These are phyloP conservation scores for Aphidius colemani DNA, from an alignment of 2,888 invertebrate species.

Conservation along the genomic window DNA sequence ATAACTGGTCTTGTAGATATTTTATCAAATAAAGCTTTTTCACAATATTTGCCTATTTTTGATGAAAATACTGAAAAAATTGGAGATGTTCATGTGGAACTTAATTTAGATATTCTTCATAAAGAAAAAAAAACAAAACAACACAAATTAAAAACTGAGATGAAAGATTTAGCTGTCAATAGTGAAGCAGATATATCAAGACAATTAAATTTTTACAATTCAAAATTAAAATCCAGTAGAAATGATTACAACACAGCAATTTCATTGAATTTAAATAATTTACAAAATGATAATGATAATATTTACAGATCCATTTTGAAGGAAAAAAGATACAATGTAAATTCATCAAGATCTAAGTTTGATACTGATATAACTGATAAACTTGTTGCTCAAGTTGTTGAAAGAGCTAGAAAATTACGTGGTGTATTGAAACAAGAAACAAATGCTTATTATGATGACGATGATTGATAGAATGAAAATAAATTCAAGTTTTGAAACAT, in stretches of 20 bases:
- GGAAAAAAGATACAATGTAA: constrained; percentile 34
- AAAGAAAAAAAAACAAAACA: constrained; percentile 28
- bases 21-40: constrained; percentile 42
- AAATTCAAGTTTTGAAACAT: constrained; percentile 26
- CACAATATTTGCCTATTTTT: constrained; percentile 50
- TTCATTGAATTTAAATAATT: constrained; percentile 3
- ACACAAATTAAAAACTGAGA: constrained; percentile 25
- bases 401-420: constrained; percentile 48
- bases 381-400: constrained; percentile 48
- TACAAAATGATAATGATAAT: constrained; percentile 34
- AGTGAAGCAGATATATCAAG: too few relatives aligned
- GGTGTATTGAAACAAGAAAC: constrained; percentile 48
- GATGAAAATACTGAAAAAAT: constrained; percentile 46
- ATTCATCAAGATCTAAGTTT: constrained; percentile 34
- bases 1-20: constrained; percentile 47
- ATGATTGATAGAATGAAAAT: constrained; percentile 34
- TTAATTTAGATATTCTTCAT: constrained; percentile 40
- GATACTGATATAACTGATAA: constrained; percentile 44
- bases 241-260: constrained; percentile 1
- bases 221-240: too few relatives aligned
- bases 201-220: too few relatives aligned
- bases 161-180: too few relatives aligned
- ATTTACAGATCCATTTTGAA: constrained; percentile 45
- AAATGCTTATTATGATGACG: constrained; percentile 33
- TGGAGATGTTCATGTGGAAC: constrained; percentile 51